These are phyloP conservation scores for Eucera pruinosa DNA, from an alignment of 2,888 invertebrate species.

Conservation along the genomic window DNA sequence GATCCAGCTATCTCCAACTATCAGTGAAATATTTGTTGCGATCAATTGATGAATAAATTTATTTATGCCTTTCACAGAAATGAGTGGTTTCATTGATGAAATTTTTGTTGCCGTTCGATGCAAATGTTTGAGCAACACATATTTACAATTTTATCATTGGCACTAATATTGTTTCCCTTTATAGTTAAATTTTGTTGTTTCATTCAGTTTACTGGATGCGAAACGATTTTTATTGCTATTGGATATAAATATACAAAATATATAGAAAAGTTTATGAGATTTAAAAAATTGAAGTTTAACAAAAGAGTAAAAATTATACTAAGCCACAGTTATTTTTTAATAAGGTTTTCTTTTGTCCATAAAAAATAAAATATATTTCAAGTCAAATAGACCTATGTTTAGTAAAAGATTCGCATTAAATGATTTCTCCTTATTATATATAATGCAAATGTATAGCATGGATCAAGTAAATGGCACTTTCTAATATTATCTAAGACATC, in stretches of 20 bases:
- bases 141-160: constrained; percentile 41
- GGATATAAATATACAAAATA: not conserved
- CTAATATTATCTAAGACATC: not conserved
- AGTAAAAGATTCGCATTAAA: no score
- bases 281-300: not conserved
- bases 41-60: not conserved
- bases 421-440: no score
- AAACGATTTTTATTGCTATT: not conserved
- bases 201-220: not conserved
- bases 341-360: not conserved
- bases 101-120: not conserved
- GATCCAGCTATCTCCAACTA: not conserved
- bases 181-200: not conserved
- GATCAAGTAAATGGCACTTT: not conserved
- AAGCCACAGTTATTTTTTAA: not conserved
- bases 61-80: no score
- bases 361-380: not conserved
- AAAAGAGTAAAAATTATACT: not conserved
- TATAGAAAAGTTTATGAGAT: not conserved
- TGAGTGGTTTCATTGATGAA: not conserved
- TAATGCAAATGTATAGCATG: no score
- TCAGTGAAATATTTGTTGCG: not conserved
- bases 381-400: not conserved
- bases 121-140: not conserved
- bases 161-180: constrained; percentile 35